Conservation (phyloP, 2,113 vertebrate species). For the Pituophis catenifer region DNA sequence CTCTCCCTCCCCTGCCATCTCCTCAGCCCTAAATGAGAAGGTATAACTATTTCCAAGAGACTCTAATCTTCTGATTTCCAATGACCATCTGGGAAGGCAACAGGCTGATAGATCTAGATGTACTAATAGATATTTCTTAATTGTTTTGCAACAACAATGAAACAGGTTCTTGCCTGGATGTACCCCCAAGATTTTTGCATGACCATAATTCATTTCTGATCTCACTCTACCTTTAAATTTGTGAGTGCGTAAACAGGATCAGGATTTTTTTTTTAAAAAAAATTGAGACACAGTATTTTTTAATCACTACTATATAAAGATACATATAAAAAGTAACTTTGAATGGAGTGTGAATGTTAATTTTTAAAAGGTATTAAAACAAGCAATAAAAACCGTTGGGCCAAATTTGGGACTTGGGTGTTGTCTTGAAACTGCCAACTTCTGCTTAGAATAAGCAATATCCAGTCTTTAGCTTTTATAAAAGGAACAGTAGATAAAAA, state of each 20-base stretch:
- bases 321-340: not conserved
- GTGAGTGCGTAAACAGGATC: not conserved
- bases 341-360: not conserved
- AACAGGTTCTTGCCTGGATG: not conserved
- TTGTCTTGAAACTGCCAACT: not conserved
- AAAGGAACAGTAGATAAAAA: not conserved
- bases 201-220: not conserved
- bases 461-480: not conserved
- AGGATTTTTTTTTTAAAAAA: not conserved
- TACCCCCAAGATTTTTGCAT: not conserved
- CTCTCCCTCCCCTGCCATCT: not conserved
- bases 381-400: not conserved
- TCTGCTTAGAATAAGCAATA: not conserved
- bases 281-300: not conserved
- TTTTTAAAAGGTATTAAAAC: not conserved
- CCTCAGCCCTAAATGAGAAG: not conserved
- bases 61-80: not conserved
- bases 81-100: not conserved
- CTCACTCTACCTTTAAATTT: not conserved
- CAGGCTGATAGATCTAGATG: not conserved
- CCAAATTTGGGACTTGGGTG: not conserved
- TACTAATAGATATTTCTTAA: not conserved
- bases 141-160: not conserved
- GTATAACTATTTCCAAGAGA: not conserved
- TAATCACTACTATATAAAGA: not conserved